These are phyloP conservation scores for Gymnoscopelus braueri DNA, from an alignment of 2,797 vertebrate species.

Conservation along the genomic window DNA sequence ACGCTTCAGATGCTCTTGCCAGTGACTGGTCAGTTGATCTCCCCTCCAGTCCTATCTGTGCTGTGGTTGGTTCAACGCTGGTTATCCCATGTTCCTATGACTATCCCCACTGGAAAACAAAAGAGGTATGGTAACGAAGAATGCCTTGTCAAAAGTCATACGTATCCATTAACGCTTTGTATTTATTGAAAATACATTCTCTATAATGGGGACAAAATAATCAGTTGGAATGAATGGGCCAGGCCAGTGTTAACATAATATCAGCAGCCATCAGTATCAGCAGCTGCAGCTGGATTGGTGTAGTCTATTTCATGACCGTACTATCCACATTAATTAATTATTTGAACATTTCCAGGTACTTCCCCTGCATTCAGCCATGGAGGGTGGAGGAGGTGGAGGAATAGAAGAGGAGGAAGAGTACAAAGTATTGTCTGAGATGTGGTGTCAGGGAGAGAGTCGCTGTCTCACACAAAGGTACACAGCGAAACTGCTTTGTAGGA, in stretches of 20 bases:
- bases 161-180: slow-evolving; percentile 1
- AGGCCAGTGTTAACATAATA: neutral
- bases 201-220: neutral
- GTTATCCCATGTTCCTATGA: slow-evolving; percentile 78
- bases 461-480: slow-evolving; percentile 74
- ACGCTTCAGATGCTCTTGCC: slow-evolving; percentile 55
- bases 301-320: too few relatives aligned
- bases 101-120: slow-evolving; percentile 63
- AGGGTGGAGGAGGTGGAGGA: slow-evolving; percentile 20
- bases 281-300: too few relatives aligned
- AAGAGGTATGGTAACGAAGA: slow-evolving; percentile 61
- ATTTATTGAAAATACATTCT: neutral
- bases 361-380: neutral
- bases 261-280: too few relatives aligned
- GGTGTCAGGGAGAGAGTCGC: slow-evolving; percentile 73
- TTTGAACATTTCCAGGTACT: too few relatives aligned
- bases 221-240: neutral
- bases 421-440: slow-evolving; percentile 75
- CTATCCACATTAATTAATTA: too few relatives aligned
- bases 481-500: neutral
- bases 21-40: slow-evolving; percentile 72
- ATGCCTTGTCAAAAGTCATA: slow-evolving; percentile 40
- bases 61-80: slow-evolving; percentile 69
- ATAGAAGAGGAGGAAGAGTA: slow-evolving; percentile 22
- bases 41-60: slow-evolving; percentile 60